Conservation (phyloP, 2,113 vertebrate genomes). For the Amblyopsis rosae region DNA sequence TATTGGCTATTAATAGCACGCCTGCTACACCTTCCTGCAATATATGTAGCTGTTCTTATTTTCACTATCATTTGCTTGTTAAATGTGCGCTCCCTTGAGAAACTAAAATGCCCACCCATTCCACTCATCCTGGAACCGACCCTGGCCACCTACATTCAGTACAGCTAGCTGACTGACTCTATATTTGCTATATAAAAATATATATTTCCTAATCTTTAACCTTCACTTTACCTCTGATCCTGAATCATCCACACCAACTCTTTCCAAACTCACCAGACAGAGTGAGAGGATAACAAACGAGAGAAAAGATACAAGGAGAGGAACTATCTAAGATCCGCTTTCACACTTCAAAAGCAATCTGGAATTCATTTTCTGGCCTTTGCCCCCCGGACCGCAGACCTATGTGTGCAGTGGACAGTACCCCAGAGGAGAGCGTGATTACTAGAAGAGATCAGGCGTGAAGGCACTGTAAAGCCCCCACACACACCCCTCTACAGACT, state of each 20-base stretch:
- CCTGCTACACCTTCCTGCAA: too few relatives aligned
- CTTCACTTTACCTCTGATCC: conserved; percentile 80
- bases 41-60: too few relatives aligned
- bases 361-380: conserved; percentile 91
- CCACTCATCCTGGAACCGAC: too few relatives aligned
- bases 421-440: conserved; percentile 85
- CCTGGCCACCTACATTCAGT: too few relatives aligned
- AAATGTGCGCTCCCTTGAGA: too few relatives aligned
- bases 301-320: conserved; percentile 62
- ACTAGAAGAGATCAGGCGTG: conserved; percentile 86
- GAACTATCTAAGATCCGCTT: conserved; percentile 82
- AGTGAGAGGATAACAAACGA: conserved; percentile 69
- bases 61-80: too few relatives aligned
- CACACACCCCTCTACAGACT: conserved; percentile 33
- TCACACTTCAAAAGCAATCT: conserved; percentile 89
- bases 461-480: conserved; percentile 56
- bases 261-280: conserved; percentile 67
- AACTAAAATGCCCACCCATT: too few relatives aligned
- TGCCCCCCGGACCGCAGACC: conserved; percentile 85
- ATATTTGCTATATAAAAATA: conserved; percentile 16
- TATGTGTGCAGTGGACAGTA: conserved; percentile 79
- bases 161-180: conserved; percentile 1
- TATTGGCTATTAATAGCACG: too few relatives aligned
- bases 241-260: conserved; percentile 53
- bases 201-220: conserved; percentile 56